A percentile compares a stretch with the other conserved stretches of the same genome.
Evolutionary conservation across 2,888 invertebrate species (phyloP).

Genomic region (Pandemis heparana): DNA sequence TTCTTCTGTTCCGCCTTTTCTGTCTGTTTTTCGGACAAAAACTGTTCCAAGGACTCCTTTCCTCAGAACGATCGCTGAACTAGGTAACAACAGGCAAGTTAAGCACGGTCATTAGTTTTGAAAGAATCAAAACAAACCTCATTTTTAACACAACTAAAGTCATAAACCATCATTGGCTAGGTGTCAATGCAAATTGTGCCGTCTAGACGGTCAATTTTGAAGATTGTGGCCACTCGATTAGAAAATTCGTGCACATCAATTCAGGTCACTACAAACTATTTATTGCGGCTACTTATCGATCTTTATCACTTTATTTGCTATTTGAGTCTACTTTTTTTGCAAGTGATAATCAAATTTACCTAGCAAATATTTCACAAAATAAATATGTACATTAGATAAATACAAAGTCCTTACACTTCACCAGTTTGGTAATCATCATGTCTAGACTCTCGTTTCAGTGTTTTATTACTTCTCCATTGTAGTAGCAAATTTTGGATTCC

Average conservation of each 20-base stretch:
- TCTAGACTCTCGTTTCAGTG: too few species aligned
- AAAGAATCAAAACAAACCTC: not conserved
- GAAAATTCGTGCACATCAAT: conserved; percentile 43
- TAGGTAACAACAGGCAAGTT: too few species aligned
- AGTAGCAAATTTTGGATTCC: too few species aligned
- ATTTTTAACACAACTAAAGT: conserved; percentile 45
- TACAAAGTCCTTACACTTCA: not conserved
- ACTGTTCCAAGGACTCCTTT: not conserved
- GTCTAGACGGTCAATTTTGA: conserved; percentile 77
- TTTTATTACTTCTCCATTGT: too few species aligned
- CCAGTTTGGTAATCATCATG: too few species aligned
- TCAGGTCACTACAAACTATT: conserved; percentile 48
- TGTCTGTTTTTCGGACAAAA: too few species aligned
- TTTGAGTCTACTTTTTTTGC: conserved; percentile 19
- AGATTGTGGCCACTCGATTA: conserved; percentile 68
- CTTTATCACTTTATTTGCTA: conserved; percentile 33
- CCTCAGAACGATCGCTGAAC: not conserved
- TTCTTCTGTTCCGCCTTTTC: too few species aligned
- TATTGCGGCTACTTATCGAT: conserved; percentile 38
- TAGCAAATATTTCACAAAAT: not conserved
- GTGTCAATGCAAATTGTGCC: conserved; percentile 65
- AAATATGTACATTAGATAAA: not conserved
- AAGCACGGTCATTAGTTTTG: not conserved
- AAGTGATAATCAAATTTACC: conserved; percentile 7
- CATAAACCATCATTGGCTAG: conserved; percentile 52